phyloP scores from a whole-genome alignment of 1,140 invertebrate species.

The Antheraea pernyi region DNA sequence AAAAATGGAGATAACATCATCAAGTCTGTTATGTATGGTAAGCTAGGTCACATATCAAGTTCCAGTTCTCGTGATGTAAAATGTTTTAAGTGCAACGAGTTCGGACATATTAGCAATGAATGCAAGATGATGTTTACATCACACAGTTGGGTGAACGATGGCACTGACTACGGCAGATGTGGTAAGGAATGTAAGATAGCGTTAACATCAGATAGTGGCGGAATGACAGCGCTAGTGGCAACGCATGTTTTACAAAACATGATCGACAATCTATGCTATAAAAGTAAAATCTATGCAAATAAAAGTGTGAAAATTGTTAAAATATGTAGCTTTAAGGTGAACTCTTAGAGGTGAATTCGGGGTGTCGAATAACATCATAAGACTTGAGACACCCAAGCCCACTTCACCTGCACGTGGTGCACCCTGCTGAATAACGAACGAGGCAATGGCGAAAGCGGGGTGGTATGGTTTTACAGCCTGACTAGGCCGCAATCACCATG shows the following conservation, averaged over 20 bases:
- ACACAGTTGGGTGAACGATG: no score
- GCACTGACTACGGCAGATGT: no score
- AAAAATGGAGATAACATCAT: not conserved
- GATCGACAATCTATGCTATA: not conserved
- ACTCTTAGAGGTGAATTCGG: conserved; percentile 13
- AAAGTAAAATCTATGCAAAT: no score
- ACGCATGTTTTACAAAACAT: not conserved
- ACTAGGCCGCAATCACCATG: no score
- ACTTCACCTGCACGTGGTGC: no score
- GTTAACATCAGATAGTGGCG: not conserved
- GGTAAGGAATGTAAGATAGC: not conserved
- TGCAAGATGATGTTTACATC: not conserved
- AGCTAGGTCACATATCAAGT: no score
- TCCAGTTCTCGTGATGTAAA: not conserved
- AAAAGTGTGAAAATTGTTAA: conserved; percentile 12
- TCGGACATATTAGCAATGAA: not conserved
- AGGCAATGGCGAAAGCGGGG: no score
- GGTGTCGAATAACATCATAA: conserved; percentile 15
- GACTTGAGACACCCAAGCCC: conserved; percentile 2
- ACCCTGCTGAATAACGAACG: no score
- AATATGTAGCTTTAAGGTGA: not conserved
- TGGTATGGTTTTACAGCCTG: no score
- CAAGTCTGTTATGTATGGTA: no score
- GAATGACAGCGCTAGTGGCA: not conserved
- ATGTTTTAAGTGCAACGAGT: conserved; percentile 5